Conservation (phyloP, 2,888 invertebrate genomes). For the Chloromyia formosa region DNA sequence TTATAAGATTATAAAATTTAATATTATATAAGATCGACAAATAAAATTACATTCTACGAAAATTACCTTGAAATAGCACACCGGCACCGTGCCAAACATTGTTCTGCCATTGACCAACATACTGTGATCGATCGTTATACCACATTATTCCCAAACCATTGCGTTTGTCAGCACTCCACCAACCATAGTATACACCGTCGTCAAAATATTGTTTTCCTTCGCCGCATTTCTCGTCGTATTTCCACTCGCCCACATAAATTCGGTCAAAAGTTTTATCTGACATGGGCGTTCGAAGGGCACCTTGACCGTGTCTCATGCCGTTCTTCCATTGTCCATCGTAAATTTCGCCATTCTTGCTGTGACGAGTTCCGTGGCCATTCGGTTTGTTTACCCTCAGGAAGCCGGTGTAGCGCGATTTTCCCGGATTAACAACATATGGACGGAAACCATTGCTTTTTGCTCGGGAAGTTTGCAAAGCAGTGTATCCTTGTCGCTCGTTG, state of each 20-base stretch:
- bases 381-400: slow-evolving; percentile 56
- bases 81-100: slow-evolving; percentile 59
- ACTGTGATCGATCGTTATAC: slow-evolving; percentile 57
- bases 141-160: slow-evolving; percentile 61
- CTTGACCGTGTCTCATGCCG: slow-evolving; percentile 58
- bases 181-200: slow-evolving; percentile 59
- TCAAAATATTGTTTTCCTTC: slow-evolving; percentile 60
- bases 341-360: slow-evolving; percentile 52
- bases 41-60: neutral
- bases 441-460: slow-evolving; percentile 55
- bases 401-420: slow-evolving; percentile 57
- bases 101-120: slow-evolving; percentile 60
- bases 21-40: neutral
- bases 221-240: slow-evolving; percentile 58
- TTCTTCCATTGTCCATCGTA: slow-evolving; percentile 60
- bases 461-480: neutral
- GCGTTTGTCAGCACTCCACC: slow-evolving; percentile 58
- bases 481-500: neutral
- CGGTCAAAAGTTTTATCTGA: slow-evolving; percentile 54
- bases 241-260: slow-evolving; percentile 60
- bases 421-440: slow-evolving; percentile 55
- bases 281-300: slow-evolving; percentile 56
- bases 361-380: slow-evolving; percentile 55
- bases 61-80: slow-evolving; percentile 57
- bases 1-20: neutral